Percentiles rank a stretch among this genome's conserved stretches.
Conservation (phyloP, 2,797 vertebrate species). For the Arrhamphus sclerolepis region DNA sequence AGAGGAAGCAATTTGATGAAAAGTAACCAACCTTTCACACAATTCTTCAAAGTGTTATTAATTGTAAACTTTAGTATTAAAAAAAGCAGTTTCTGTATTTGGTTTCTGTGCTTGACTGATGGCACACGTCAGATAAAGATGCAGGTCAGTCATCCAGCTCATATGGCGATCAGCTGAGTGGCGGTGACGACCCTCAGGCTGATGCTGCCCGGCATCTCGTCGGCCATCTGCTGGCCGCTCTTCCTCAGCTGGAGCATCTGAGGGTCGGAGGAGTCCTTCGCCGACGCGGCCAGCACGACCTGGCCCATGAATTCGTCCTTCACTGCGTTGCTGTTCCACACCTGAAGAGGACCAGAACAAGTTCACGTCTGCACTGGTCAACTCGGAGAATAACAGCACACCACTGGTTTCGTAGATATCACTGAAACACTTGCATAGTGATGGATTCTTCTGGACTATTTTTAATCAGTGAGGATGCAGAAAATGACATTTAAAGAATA, state of each 20-base stretch:
- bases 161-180: constrained; percentile 86
- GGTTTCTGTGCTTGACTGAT: not conserved
- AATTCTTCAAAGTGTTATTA: not conserved
- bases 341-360: constrained; percentile 67
- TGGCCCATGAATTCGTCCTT: constrained; percentile 89
- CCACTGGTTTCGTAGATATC: no score
- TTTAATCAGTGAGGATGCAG: no score
- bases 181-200: constrained; percentile 83
- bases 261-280: constrained; percentile 69
- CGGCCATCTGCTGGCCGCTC: constrained; percentile 69
- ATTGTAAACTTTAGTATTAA: not conserved
- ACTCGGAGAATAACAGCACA: no score
- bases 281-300: constrained; percentile 82
- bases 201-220: constrained; percentile 85
- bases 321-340: constrained; percentile 89
- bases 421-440: no score
- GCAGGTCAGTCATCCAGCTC: constrained; percentile 56
- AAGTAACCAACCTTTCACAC: not conserved
- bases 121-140: not conserved
- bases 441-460: no score
- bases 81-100: not conserved
- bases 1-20: not conserved
- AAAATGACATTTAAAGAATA: no score
- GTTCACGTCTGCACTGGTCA: not conserved
- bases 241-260: constrained; percentile 85